Conservation (phyloP, 2,888 invertebrate species). For the Drosophila fulvimacula region DNA sequence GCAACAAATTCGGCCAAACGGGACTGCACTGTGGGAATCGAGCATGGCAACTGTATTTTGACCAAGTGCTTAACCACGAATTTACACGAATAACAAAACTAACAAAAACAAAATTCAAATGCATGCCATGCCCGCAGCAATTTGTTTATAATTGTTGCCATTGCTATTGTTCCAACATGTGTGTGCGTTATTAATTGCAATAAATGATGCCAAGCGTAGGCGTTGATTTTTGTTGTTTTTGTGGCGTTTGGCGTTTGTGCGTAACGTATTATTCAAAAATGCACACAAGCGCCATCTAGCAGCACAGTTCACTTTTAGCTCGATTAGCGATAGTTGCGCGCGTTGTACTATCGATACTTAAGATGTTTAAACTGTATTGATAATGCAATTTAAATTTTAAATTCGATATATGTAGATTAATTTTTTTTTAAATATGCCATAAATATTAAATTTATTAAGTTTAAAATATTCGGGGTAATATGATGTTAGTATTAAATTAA, state of each 20-base stretch:
- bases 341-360: not conserved
- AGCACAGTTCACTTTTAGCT: not conserved
- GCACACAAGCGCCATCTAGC: constrained; percentile 19
- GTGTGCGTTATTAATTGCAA: constrained; percentile 69
- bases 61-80: constrained; percentile 32
- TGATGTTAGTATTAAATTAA: not conserved
- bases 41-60: constrained; percentile 62
- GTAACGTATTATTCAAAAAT: constrained; percentile 15
- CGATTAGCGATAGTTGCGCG: not conserved
- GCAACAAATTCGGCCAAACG: constrained; percentile 17
- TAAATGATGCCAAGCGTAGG: constrained; percentile 53
- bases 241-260: constrained; percentile 12
- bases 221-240: constrained; percentile 25
- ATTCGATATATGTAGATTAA: too few relatives aligned
- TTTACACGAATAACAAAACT: constrained; percentile 14
- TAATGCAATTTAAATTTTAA: too few relatives aligned
- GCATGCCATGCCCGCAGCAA: constrained; percentile 48
- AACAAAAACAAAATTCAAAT: constrained; percentile 25
- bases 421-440: too few relatives aligned
- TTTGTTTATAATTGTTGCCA: constrained; percentile 62
- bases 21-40: constrained; percentile 66
- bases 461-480: not conserved
- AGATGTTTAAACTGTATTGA: not conserved
- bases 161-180: constrained; percentile 15
- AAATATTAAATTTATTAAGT: not conserved